Percentiles rank a stretch among this genome's conserved stretches.
phyloP scores from a whole-genome alignment of 2,797 vertebrate species.

The Malacoctenus gilli region DNA sequence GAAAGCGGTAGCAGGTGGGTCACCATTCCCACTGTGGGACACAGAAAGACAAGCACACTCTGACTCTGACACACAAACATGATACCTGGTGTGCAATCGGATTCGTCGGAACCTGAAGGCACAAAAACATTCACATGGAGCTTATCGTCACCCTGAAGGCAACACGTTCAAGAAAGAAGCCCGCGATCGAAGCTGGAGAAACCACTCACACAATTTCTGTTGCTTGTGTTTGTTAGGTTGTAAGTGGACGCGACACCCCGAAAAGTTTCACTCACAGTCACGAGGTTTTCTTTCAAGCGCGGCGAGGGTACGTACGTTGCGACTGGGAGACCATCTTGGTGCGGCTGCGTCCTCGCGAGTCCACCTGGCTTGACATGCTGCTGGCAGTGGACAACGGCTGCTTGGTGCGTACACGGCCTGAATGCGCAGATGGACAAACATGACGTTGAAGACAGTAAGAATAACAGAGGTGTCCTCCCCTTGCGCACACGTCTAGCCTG shows the following conservation, averaged over 20 bases:
- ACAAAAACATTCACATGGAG: slow-evolving; percentile 83
- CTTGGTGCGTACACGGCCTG: slow-evolving; percentile 92
- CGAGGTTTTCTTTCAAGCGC: neutral
- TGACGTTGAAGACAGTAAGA: no score
- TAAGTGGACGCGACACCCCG: slow-evolving; percentile 7
- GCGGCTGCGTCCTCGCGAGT: slow-evolving; percentile 93
- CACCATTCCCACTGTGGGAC: slow-evolving; percentile 73
- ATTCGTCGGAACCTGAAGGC: slow-evolving; percentile 98
- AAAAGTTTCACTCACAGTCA: slow-evolving; percentile 5
- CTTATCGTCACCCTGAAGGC: slow-evolving; percentile 73
- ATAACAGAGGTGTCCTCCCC: no score
- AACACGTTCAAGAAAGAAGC: slow-evolving; percentile 64
- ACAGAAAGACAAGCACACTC: slow-evolving; percentile 60
- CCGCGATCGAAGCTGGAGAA: slow-evolving; percentile 53
- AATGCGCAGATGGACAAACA: slow-evolving; percentile 11
- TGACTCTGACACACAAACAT: slow-evolving; percentile 71
- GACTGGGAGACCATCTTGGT: slow-evolving; percentile 98
- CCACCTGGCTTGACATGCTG: slow-evolving; percentile 84
- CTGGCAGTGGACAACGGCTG: slow-evolving; percentile 84
- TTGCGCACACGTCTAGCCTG: no score
- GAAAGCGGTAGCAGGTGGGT: slow-evolving; percentile 69
- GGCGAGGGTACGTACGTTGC: slow-evolving; percentile 88
- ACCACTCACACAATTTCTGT: slow-evolving; percentile 18
- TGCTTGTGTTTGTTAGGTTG: neutral
- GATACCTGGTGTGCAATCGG: slow-evolving; percentile 99